A percentile compares a stretch with the other conserved stretches of the same genome.
Conservation (phyloP, 64 coral and sea anemone genomes). For the Pachyseris speciosa region DNA sequence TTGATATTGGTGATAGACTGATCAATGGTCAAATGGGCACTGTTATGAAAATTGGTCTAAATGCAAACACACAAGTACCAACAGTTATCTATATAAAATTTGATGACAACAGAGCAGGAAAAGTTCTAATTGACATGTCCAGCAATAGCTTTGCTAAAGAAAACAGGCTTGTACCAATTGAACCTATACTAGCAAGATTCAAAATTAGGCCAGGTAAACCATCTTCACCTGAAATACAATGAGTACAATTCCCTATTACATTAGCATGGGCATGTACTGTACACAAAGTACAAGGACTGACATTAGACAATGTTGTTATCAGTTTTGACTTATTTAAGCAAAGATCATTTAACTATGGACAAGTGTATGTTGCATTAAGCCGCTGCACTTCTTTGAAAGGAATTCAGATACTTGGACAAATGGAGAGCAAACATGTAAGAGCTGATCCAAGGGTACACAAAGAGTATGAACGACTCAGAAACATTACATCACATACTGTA, state of each 20-base stretch:
- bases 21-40: constrained; percentile 55
- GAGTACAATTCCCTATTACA: constrained; percentile 15
- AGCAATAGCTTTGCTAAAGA: constrained; percentile 21
- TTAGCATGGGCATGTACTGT: too few species aligned
- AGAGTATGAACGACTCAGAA: constrained; percentile 7
- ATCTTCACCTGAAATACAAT: too few species aligned
- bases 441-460: not conserved
- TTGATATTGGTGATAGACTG: constrained; percentile 34
- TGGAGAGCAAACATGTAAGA: too few species aligned
- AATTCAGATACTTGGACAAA: not conserved
- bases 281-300: constrained; percentile 53
- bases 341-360: too few species aligned
- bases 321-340: too few species aligned
- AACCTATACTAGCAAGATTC: too few species aligned
- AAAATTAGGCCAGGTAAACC: too few species aligned
- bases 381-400: not conserved
- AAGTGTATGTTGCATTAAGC: too few species aligned
- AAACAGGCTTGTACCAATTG: too few species aligned
- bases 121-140: constrained; percentile 33
- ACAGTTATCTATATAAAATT: constrained; percentile 47
- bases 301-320: constrained; percentile 3
- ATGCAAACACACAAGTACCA: constrained; percentile 35
- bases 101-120: constrained; percentile 46
- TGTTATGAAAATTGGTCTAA: not conserved
- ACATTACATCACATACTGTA: not conserved